Base-by-base conservation (phyloP, 2,888 invertebrate genomes). In the Frankliniella intonsa region DNA sequence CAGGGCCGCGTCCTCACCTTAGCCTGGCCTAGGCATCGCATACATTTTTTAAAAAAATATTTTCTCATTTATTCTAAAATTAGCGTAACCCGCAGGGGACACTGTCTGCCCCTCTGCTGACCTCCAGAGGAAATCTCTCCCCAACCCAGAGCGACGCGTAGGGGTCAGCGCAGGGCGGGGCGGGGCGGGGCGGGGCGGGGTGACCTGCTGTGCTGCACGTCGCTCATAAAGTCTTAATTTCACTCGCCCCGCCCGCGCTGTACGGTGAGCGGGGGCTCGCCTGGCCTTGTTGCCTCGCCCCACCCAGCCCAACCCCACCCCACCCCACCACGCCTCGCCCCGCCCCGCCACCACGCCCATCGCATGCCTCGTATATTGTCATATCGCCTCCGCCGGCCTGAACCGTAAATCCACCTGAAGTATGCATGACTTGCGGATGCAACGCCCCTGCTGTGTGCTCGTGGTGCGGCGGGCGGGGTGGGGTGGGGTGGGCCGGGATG, bases 391-490 rank as follows among this genome's bases (percentile, higher is more conserved):
- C 69, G 69, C 22, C 69, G 69, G 11, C 62, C 62, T n/a, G 38
- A 38, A 38, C 62, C 14, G 62, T 62, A 62, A 62, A 62, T 62
- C 62, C 62, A 17, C n/a, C 22, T 69, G 22, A 69, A 69, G 69
- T 69, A 69, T 69, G 69, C 22, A 69, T 69, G 69, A 69, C 69
- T 69, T 62, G 62, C 62, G 62, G 62, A 62, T 62, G 62, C 62
- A 62, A 14, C 19, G 17, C 17, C 69, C 69, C n/a, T 55, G 11
- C 17, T 55, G 11, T 55, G 55, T 17, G 17, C 55, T 55, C 55
- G 55, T 17, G 14, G 11, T 17, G 55, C 14, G 55, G 11, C 17
- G 55, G 2, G 14, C 55, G 55, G 55, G 55, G 55, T 7, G 55
- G 55, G 38, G 38, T 38, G 38, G 38, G 38, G 38, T 38, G 38